Base-by-base conservation (phyloP, 2,797 vertebrate genomes). In the Gymnothorax javanicus region DNA sequence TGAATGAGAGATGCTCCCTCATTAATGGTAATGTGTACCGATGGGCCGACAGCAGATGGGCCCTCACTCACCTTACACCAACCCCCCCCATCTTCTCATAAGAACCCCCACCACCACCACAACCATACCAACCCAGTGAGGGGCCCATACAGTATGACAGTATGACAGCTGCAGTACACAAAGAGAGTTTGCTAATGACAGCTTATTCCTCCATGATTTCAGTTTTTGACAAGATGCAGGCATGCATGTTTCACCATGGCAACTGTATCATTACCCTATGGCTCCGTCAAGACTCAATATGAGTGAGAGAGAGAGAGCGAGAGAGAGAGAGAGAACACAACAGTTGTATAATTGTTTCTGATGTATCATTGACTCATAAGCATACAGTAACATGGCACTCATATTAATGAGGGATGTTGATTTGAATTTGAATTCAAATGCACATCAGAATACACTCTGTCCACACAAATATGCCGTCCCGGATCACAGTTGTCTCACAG, bases 191-290 rank as follows among this genome's bases (percentile, higher is more conserved):
- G 95, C 97, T 97, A 98, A 97, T 90, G 96, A 97, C 97, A 98
- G 97, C 97, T 98, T 97, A 97, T 97, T 98, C 97, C 97, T 97
- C 97, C 97, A 97, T 97, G 97, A 97, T 97, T 98, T 97, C 97
- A 97, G 91, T 94, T 96, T 94, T 95, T 98, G 97, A 98, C 97
- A 98, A 97, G 96, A 97, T 97, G 97, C 97, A 97, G 96, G 95
- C 96, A 96, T 96, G 96, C 96, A 97, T 95, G 96, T 97, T 97
- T 96, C 96, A 97, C 98, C 96, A 95, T 96, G 97, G 97, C 97
- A 98, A 96, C 96, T 96, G 96, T 96, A 97, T 97, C 97, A 96
- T 98, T 98, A 97, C 97, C 96, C 97, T 96, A 96, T 97, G 96
- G 96, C 97, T 97, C 96, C 98, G 97, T 97, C 97, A 97, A 94